Base-by-base conservation (phyloP, 2,113 vertebrate genomes). In the Trogon melanurus region DNA sequence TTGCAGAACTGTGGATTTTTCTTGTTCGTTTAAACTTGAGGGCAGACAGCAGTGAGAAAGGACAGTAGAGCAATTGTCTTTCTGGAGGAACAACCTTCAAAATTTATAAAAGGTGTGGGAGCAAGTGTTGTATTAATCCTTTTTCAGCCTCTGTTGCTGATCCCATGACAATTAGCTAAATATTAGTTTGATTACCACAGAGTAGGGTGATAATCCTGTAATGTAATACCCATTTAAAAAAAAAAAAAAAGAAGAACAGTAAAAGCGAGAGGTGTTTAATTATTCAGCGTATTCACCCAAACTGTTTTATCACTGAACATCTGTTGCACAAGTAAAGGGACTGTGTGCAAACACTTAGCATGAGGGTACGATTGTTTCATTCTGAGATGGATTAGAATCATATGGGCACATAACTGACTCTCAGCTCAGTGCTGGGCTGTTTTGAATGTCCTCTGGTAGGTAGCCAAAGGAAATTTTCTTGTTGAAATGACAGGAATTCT, bases 401-500 rank as follows among this genome's bases (percentile, higher is more conserved):
- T 79, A 79, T 32, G 66, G 69, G 56, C 54, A 41, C 11, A 41
- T 5, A 70, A 41, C 19, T 62, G 79, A 27, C 54, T 89, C 76
- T 78, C 80, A 93, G 91, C 62, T 89, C 3, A 0, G 36, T 66
- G 30, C 58, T 73, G 70, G 22, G 12, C 16, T 79, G 36, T 79
- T 95, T 92, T 45, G 16, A 90, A 51, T 80, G 80, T 64, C 62
- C 74, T 89, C 64, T 95, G 70, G 82, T 91, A 65, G 81, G 78
- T 72, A 95, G 92, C 74, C 92, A 73, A 91, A 90, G 85, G 53
- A 96, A 89, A 74, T 74, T 41, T 65, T 89, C 64, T 62, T 78
- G 78, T 79, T 94, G 74, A 94, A 95, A 90, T 65, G 50, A 95
- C 48, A 95, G 57, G 65, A 89, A 94, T 95, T 94, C 72, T 91